Evolutionary conservation across 1,140 invertebrate genomes (phyloP).

Genomic region (Agrilus planipennis): DNA sequence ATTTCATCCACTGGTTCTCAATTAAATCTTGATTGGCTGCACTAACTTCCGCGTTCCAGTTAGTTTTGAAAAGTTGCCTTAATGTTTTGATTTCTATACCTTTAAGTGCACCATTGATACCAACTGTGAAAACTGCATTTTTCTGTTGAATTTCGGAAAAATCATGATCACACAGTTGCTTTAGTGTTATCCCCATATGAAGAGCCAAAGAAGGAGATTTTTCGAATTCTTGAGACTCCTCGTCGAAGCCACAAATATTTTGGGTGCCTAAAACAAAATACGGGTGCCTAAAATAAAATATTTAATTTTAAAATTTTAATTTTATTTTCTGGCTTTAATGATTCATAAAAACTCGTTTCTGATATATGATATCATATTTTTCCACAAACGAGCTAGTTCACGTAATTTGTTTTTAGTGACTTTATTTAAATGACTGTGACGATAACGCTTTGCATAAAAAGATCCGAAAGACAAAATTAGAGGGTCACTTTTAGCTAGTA

Average conservation of each 20-base stretch:
- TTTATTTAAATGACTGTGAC: slow-evolving; percentile 3
- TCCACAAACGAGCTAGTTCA: not conserved
- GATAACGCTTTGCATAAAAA: not conserved
- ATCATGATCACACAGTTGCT: not conserved
- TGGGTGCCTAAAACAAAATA: not conserved
- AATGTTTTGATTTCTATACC: not conserved
- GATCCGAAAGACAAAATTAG: slow-evolving; percentile 1
- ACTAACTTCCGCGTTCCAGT: slow-evolving; percentile 1
- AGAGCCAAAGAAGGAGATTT: slow-evolving; percentile 1
- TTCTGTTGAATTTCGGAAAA: slow-evolving; percentile 1
- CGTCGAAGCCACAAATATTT: slow-evolving; percentile 1
- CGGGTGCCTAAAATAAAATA: not conserved
- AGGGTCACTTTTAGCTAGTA: not conserved
- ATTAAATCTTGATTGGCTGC: slow-evolving; percentile 1
- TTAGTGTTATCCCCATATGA: slow-evolving; percentile 1
- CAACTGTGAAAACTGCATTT: not conserved
- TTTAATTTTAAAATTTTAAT: no score
- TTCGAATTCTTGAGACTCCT: not conserved
- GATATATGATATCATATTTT: not conserved
- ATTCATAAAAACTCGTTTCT: not conserved
- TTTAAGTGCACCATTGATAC: not conserved
- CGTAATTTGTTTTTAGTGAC: slow-evolving; percentile 1
- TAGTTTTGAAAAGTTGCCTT: not conserved
- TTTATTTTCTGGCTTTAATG: slow-evolving; percentile 1
- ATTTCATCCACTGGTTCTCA: not conserved